phyloP scores from a whole-genome alignment of 2,888 invertebrate genomes.

The Pheosia tremula region DNA sequence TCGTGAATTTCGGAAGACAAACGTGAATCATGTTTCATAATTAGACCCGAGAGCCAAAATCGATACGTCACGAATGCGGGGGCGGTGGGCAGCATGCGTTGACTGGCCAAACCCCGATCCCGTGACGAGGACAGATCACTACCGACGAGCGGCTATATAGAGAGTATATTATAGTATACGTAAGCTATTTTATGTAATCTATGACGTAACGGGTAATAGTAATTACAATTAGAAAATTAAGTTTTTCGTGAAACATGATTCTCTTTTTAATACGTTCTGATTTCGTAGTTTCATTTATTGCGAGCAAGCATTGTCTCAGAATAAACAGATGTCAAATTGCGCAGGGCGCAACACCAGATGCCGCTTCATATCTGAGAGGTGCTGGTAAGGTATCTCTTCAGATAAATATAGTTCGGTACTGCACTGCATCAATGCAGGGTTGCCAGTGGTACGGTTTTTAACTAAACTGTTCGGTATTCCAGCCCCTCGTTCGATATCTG shows the following conservation, averaged over 20 bases:
- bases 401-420: constrained; percentile 55
- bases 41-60: constrained; percentile 55
- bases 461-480: no score
- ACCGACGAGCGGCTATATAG: no score
- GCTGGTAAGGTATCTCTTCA: constrained; percentile 34
- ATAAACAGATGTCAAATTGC: constrained; percentile 17
- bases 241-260: neutral
- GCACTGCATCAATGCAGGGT: constrained; percentile 9
- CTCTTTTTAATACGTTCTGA: neutral
- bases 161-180: no score
- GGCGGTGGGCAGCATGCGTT: constrained; percentile 43
- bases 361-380: constrained; percentile 27
- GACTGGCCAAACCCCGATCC: constrained; percentile 23
- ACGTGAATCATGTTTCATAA: constrained; percentile 52
- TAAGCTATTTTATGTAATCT: no score
- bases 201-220: neutral
- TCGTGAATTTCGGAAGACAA: constrained; percentile 25
- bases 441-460: no score
- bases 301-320: neutral
- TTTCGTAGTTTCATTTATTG: constrained; percentile 3
- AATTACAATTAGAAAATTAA: neutral
- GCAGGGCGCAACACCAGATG: constrained; percentile 20
- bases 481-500: no score
- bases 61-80: constrained; percentile 51
- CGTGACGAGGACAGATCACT: constrained; percentile 33